Percentiles rank a stretch among this genome's conserved stretches.
phyloP scores from a whole-genome alignment of 1,140 invertebrate species.

The Nasonia giraulti region DNA sequence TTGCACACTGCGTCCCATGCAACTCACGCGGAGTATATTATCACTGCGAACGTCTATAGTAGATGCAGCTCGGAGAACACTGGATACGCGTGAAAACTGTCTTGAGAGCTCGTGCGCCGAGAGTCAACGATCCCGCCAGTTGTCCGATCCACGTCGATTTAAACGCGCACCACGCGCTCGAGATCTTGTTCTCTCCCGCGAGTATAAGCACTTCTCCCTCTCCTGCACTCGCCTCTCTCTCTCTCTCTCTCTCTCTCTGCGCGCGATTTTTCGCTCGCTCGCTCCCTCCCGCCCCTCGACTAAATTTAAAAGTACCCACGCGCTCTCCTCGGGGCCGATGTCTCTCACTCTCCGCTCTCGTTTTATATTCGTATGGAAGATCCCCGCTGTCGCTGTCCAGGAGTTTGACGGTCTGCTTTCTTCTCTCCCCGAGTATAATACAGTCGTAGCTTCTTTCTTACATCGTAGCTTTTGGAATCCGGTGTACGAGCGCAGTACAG shows the following conservation, averaged over 20 bases:
- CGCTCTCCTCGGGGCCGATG: not conserved
- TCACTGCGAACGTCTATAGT: no score
- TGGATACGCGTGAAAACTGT: no score
- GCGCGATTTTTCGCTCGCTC: not conserved
- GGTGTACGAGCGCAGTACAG: no score
- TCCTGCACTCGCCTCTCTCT: not conserved
- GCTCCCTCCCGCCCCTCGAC: not conserved
- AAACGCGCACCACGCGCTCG: not conserved
- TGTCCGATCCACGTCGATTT: not conserved
- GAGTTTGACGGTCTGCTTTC: not conserved
- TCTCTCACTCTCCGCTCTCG: not conserved
- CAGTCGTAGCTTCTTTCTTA: not conserved
- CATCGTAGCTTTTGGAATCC: no score
- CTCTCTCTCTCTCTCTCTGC: not conserved
- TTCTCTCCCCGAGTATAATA: no score
- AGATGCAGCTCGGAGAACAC: no score
- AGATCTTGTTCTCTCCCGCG: not conserved
- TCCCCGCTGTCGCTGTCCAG: not conserved
- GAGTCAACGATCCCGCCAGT: slow-evolving; percentile 10
- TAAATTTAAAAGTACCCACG: slow-evolving; percentile 47
- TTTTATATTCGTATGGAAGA: not conserved
- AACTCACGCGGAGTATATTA: no score
- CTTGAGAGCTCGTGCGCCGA: not conserved
- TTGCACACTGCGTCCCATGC: no score
- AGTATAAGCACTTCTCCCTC: not conserved